These are phyloP conservation scores for Etheostoma nigrum DNA, from an alignment of 2,797 vertebrate genomes.

Conservation along the genomic window DNA sequence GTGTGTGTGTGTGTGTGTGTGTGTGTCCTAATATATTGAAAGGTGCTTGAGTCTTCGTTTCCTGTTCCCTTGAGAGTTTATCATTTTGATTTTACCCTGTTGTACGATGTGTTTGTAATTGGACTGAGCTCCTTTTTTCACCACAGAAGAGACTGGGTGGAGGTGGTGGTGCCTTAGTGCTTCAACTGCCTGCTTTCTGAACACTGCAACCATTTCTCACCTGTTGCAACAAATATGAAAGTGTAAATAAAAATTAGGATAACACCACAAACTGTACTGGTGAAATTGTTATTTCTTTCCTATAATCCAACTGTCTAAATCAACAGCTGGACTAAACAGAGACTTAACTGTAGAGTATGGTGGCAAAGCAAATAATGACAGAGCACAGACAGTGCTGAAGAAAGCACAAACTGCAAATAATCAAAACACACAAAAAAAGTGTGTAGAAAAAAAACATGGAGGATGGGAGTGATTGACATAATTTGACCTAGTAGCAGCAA, in stretches of 20 bases:
- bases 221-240: slow-evolving; percentile 17
- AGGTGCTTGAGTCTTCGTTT: not conserved
- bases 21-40: not conserved
- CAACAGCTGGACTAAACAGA: slow-evolving; percentile 3
- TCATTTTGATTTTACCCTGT: slow-evolving; percentile 26
- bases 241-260: slow-evolving; percentile 33
- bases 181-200: slow-evolving; percentile 32
- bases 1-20: not conserved
- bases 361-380: slow-evolving; percentile 10
- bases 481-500: slow-evolving; percentile 48
- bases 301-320: slow-evolving; percentile 22
- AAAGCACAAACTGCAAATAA: slow-evolving; percentile 24
- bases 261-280: not conserved
- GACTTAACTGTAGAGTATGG: not conserved
- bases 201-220: slow-evolving; percentile 26
- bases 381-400: slow-evolving; percentile 26
- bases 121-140: not conserved
- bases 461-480: slow-evolving; percentile 34
- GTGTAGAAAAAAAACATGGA: slow-evolving; percentile 21
- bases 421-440: slow-evolving; percentile 30
- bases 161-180: slow-evolving; percentile 5
- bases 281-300: slow-evolving; percentile 13
- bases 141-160: not conserved
- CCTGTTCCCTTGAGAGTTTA: not conserved
- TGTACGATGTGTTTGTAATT: slow-evolving; percentile 19